These are phyloP conservation scores for Micronisus gabar DNA, from an alignment of 2,113 vertebrate species.

Conservation along the genomic window DNA sequence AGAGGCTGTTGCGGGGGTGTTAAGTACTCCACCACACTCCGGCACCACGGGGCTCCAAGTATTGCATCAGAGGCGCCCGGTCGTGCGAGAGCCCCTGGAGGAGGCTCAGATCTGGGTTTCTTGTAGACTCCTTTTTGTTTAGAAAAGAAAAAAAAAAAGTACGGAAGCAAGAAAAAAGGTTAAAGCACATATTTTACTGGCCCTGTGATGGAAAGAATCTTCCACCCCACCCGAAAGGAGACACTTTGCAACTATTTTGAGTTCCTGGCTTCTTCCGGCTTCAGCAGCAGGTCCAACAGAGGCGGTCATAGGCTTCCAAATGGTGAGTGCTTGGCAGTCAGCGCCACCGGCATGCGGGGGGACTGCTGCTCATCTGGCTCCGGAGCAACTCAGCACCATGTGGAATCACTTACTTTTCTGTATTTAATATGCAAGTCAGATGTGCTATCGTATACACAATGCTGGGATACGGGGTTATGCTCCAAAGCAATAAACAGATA, in stretches of 20 bases:
- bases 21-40: not conserved
- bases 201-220: not conserved
- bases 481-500: not conserved
- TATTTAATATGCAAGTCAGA: slow-evolving; percentile 9
- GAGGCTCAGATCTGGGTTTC: not conserved
- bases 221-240: not conserved
- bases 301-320: not conserved
- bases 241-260: not conserved
- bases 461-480: not conserved
- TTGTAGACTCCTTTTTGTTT: not conserved
- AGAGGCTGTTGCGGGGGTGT: not conserved
- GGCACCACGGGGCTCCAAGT: not conserved
- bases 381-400: not conserved
- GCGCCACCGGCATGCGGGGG: not conserved
- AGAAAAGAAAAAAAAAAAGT: not conserved
- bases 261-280: not conserved
- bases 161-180: not conserved
- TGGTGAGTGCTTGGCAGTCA: not conserved
- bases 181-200: not conserved
- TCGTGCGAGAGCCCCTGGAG: not conserved
- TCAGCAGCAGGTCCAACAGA: not conserved
- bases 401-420: slow-evolving; percentile 5
- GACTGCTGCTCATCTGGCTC: not conserved
- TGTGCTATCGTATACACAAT: not conserved
- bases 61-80: not conserved